Evolutionary conservation across 2,113 vertebrate genomes (phyloP), one percentile per base, ranked within the genome.

Genomic region (Larimichthys polyactis): DNA sequence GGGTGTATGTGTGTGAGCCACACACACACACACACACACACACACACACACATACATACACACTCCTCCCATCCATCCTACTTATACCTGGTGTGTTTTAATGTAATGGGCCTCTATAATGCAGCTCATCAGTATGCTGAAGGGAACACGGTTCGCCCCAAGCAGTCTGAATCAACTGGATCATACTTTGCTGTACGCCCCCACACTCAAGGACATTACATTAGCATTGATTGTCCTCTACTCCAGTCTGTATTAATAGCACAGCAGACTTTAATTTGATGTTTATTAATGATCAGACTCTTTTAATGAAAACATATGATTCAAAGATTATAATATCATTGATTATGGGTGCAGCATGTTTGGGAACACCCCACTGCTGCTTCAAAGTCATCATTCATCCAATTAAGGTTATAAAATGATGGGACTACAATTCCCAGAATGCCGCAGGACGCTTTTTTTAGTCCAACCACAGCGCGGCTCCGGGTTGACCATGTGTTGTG

Each of bases 391-490:
- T 43, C 29, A 20, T 8, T 36, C 15, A 57, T 4, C 16, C 32
- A n/a, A 8, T 11, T 19, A 16, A 77, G 64, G 58, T 49, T 68
- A 48, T 43, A 5, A 7, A 22, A 27, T 4, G 1, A 11, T 2
- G 0, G 14, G 74, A 92, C 93, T 89, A 49, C 91, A 62, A 4
- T 46, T 93, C 93, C 94, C 93, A 94, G 49, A 87, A 92, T 90
- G 74, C 92, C 36, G 20, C 70, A 11, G 24, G 29, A 2, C n/a
- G 12, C 2, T 46, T 46, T 46, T 46, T 40, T 48, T 57, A 29
- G 74, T 73, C 78, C 89, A 78, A 71, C 78, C 83, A 54, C 71
- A 11, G 64, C 66, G 2, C 75, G 57, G 57, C 69, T 62, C 55
- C n/a, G 43, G 40, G 62, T 63, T 78, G 59, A 77, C 40, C 77